Base-by-base conservation (phyloP, 2,888 invertebrate species). In the Schizaphis graminum region DNA sequence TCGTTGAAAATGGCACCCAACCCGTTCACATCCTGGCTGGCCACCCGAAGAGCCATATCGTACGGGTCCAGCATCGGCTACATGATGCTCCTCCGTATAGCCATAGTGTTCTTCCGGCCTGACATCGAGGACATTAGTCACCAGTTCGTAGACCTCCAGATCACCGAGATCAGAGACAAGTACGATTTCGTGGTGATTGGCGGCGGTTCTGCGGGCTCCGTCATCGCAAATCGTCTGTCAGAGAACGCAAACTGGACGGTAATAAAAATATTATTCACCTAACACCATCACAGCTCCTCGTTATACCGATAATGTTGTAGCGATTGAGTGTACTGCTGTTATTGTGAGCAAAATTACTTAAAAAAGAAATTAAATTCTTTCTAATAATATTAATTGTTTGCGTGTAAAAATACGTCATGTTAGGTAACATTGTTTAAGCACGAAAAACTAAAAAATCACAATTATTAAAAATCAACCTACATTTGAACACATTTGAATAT, bases 161-260 rank as follows among this genome's bases (percentile, higher is more conserved):
- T 97, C 0, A 96, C 96, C 24, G 96, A 97, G 4, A 95, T 98
- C 16, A 96, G 96, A 28, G 96, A 97, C 11, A 96, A 96, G 90
- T 98, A 98, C 95, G 98, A 98, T 96, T 98, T 98, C 95, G 97
- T 98, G 11, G 96, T 98, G 92, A 96, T 98, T 4, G 98, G 98
- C 0, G 98, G 97, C 0, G 98, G 98, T 0, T 97, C 98, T 2
- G 98, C 98, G 0, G 98, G 98, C 5, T 96, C 98, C 2, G 98
- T 97, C 0, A 95, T 98, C 93, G 98, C 98, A 0, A 97, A 97
- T 95, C 95, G 98, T 56, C 96, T 98, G 0, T 97, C 98, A 10
- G 98, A 98, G 96, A 97, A 97, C 95, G 96, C 97, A 0, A 96
- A 97, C 44, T 98, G 98, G 97, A 97, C 96, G 91, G 95, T 95